Evolutionary conservation across 2,888 invertebrate species (phyloP), one percentile per base, ranked within the genome.

Genomic region (Drosophila leonis): DNA sequence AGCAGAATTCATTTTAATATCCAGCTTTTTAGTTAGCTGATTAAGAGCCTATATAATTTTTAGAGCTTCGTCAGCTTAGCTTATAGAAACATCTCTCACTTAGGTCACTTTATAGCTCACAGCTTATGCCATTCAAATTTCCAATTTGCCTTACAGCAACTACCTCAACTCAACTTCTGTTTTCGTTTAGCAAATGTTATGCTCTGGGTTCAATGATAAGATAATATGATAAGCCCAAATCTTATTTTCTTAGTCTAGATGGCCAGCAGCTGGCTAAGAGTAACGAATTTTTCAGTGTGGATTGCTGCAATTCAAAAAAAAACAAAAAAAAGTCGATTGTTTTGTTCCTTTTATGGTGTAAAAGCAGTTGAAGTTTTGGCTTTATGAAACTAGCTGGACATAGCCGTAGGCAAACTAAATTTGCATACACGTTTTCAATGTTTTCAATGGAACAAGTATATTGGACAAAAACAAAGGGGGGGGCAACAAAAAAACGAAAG

Each of bases 391-490:
- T 62, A 56, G 52, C 62, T 31, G 68, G 6, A 61, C 54, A 65
- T 13, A 42, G 60, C 73, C 56, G 4, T 8, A 27, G 74, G 60
- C 63, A 35, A 52, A 60, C 65, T 64, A 73, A 82, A 83, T 83
- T 83, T 83, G 69, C 72, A 83, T 83, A 65, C 65, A 60, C 75
- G 79, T 67, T 83, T 75, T 65, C 65, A 61, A 20, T 57, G 84
- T 67, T 83, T 78, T 71, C 65, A 63, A 20, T 57, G 74, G 70
- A 20, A 56, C 42, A 27, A 37, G 57, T 72, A 76, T 52, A 65
- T 60, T 57, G 60, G 35, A 31, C 46, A 35, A 62, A 55, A 20
- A 27, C 44, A 54, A 65, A 46, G 18, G 9, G 24, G 24, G 8
- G n/a, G 13, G 20, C 18, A 65, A 24, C 24, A 24, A 24, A 24